Evolutionary conservation across 2,113 vertebrate genomes (phyloP), one percentile per base, ranked within the genome.

Genomic region (Benitochromis conjunctus): DNA sequence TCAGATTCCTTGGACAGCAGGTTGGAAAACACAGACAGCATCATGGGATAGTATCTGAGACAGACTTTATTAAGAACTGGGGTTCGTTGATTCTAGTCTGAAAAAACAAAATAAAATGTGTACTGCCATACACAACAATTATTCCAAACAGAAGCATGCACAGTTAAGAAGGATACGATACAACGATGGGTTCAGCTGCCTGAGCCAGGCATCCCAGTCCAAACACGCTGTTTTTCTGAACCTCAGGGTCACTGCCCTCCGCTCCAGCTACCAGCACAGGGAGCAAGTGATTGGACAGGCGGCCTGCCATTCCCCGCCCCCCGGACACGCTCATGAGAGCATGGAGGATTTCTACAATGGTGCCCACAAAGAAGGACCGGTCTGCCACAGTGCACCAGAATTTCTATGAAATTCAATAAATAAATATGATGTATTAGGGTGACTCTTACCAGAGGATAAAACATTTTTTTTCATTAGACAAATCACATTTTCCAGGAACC

Each of bases 171-270:
- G 95, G 96, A 97, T 96, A 97, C 98, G 96, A 93, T 9, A 94
- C 90, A 41, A 97, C 66, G 18, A 95, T 91, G 6, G 91, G 92
- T 48, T 97, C 97, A 1, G 97, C 96, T 0, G 97, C 97, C 84
- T 98, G 94, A 0, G 96, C 97, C 79, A 98, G 95, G 41, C 96
- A 96, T 0, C 98, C 98, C 87, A 98, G 92, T n/a, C 96, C 97
- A 3, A 96, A 98, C 83, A 98, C 94, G 1, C 96, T 96, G 89
- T 98, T 98, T 93, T 97, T 98, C 64, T 97, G 96, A 53, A 98
- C 98, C 92, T 98, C 97, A 0, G 96, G 41, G 53, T 98, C 97
- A 0, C 91, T 24, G 88, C 98, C 97, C 29, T 87, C 95, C 21
- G 95, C 93, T 0, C 95, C 94, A 1, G 85, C 92, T 11, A 97